Base-by-base conservation (phyloP, 2,113 vertebrate genomes). In the Porphyrio hochstetteri region DNA sequence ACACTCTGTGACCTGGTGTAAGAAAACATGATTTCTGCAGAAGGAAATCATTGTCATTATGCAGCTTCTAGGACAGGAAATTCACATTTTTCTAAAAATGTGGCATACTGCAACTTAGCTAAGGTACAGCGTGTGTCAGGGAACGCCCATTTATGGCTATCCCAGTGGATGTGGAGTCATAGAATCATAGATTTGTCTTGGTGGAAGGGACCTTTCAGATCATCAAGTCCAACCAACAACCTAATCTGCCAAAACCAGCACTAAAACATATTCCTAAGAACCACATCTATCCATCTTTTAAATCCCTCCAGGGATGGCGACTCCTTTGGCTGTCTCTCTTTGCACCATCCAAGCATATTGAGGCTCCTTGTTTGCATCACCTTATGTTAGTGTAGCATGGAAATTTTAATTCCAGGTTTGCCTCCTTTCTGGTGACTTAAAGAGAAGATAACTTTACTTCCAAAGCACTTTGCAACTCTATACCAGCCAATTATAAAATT, bases 121-220 rank as follows among this genome's bases (percentile, higher is more conserved):
- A 35, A 79, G 9, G 29, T 28, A 38, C 9, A 38, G 36, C 0
- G 0, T 2, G 1, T 65, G 24, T 48, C 2, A 5, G 36, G n/a
- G 29, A 64, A 56, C 46, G 50, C 14, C 14, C 14, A 27, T 79
- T 82, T 74, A 9, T 69, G 18, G 12, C 6, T 50, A 25, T 8
- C 42, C 29, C 14, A 19, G 36, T 27, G 46, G 33, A 31, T n/a
- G 50, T 52, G 24, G 14, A 53, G 52, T 53, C 44, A 46, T 46
- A 46, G 44, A 46, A 46, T 46, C 44, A 46, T 46, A 46, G 44
- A 46, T 46, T 46, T 46, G 44, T 46, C 44, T 46, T 46, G 44
- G 44, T 46, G 18, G 44, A 50, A 50, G 48, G 48, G 48, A 50
- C 48, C 21, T 50, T 24, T 50, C 20, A 24, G 48, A 50, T 50